A percentile compares a stretch with the other conserved stretches of the same genome.
Conservation (phyloP, 2,797 vertebrate species). For the Jordanella pulchra region DNA sequence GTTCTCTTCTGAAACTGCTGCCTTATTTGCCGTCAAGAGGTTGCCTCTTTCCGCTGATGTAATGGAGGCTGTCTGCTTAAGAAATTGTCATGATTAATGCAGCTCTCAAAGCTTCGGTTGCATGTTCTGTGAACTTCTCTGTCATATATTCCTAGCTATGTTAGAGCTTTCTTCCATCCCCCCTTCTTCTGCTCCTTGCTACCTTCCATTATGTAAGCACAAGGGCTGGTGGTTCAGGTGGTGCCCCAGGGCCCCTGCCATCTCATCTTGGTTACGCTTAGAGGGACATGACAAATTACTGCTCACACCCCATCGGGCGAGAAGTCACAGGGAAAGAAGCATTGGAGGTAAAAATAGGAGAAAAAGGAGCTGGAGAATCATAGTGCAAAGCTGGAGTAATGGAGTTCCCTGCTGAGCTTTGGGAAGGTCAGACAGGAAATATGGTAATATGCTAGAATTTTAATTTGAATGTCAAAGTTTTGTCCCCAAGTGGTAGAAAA, state of each 20-base stretch:
- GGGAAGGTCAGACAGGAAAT: conserved; percentile 66
- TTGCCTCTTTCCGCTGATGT: conserved; percentile 58
- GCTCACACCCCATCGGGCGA: conserved; percentile 64
- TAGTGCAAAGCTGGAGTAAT: conserved; percentile 50
- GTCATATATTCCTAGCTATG: conserved; percentile 45
- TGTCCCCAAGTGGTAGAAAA: conserved; percentile 38
- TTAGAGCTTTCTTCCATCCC: conserved; percentile 46
- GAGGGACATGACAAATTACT: conserved; percentile 78
- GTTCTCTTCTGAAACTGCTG: conserved; percentile 52
- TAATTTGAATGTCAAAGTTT: conserved; percentile 28
- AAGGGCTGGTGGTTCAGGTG: conserved; percentile 71
- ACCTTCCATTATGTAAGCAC: conserved; percentile 70
- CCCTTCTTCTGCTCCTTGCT: conserved; percentile 30
- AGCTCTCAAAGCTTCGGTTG: conserved; percentile 50
- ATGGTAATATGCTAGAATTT: conserved; percentile 41
- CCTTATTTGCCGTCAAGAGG: conserved; percentile 43
- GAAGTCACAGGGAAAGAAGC: conserved; percentile 57
- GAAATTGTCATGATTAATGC: conserved; percentile 80
- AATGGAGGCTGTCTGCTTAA: conserved; percentile 73
- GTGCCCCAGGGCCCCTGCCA: conserved; percentile 63
- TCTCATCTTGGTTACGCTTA: conserved; percentile 72
- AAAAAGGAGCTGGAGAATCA: conserved; percentile 44
- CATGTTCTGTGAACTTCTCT: conserved; percentile 45
- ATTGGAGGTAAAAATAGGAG: conserved; percentile 47
- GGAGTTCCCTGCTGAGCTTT: conserved; percentile 40